Percentiles rank a stretch among this genome's conserved stretches.
Conservation (phyloP, 2,113 vertebrate species). For the Ardeotis arabs region DNA sequence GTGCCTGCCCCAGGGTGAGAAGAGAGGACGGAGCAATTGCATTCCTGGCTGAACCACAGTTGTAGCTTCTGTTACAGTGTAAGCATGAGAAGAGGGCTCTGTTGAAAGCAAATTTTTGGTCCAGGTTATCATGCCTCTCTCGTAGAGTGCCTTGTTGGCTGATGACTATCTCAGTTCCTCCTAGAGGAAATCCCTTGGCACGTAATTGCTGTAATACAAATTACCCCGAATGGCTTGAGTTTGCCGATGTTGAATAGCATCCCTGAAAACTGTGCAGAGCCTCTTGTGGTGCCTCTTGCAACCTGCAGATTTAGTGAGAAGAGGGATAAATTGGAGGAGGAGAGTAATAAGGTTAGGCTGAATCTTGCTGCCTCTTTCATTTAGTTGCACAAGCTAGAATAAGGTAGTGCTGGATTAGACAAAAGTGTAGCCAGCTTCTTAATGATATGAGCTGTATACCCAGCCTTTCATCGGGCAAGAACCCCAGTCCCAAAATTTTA, state of each 20-base stretch:
- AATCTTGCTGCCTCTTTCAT: background rate
- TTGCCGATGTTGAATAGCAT: too few species aligned
- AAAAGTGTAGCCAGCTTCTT: background rate
- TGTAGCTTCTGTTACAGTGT: background rate
- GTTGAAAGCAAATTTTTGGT: background rate
- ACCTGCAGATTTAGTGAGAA: background rate
- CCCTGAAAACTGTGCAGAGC: background rate
- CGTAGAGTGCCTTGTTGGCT: background rate
- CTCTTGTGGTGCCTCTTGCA: background rate
- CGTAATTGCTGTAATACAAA: background rate
- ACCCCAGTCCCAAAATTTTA: background rate
- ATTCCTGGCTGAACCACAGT: background rate
- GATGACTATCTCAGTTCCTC: background rate
- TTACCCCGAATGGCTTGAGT: background rate
- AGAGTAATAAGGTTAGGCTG: rapidly evolving
- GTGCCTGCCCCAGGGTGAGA: background rate
- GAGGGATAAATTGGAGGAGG: background rate
- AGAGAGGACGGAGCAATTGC: rapidly evolving
- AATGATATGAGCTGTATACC: background rate
- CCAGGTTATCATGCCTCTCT: background rate
- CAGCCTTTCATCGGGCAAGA: background rate
- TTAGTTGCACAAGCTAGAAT: background rate
- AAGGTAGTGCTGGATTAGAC: rapidly evolving
- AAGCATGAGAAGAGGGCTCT: background rate
- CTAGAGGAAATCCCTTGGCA: background rate